phyloP scores from a whole-genome alignment of 2,888 invertebrate genomes.

The Agonopterix heracliana region DNA sequence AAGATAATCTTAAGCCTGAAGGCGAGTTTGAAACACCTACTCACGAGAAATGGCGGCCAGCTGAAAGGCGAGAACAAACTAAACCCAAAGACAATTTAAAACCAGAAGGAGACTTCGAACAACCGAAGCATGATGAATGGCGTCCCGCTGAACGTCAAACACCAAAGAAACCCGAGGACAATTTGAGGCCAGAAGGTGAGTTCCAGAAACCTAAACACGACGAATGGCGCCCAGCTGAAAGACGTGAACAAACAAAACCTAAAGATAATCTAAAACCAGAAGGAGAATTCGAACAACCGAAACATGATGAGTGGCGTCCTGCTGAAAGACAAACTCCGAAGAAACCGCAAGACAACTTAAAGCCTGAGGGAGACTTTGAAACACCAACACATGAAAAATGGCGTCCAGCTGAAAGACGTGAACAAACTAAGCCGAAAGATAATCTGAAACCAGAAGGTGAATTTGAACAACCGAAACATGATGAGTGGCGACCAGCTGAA shows the following conservation, averaged over 20 bases:
- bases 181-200: constrained; percentile 61
- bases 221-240: constrained; percentile 49
- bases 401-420: constrained; percentile 65
- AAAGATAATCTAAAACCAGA: constrained; percentile 77
- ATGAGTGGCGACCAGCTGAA: constrained; percentile 54
- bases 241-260: constrained; percentile 32
- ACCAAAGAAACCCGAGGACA: constrained; percentile 37
- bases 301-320: constrained; percentile 49
- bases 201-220: constrained; percentile 59
- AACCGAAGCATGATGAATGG: constrained; percentile 53
- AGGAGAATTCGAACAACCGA: constrained; percentile 72
- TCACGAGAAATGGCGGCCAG: constrained; percentile 59
- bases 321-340: constrained; percentile 57
- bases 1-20: constrained; percentile 71
- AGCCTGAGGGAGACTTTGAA: constrained; percentile 74
- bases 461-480: constrained; percentile 63
- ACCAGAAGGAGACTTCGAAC: constrained; percentile 76
- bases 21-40: constrained; percentile 73
- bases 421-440: constrained; percentile 61
- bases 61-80: constrained; percentile 56
- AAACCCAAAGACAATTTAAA: constrained; percentile 73
- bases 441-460: constrained; percentile 77
- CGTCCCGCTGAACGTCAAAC: constrained; percentile 46
- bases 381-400: constrained; percentile 59
- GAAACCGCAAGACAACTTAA: constrained; percentile 67